These are phyloP conservation scores for Drosophila macrospina DNA, from an alignment of 2,888 invertebrate species.

Conservation along the genomic window DNA sequence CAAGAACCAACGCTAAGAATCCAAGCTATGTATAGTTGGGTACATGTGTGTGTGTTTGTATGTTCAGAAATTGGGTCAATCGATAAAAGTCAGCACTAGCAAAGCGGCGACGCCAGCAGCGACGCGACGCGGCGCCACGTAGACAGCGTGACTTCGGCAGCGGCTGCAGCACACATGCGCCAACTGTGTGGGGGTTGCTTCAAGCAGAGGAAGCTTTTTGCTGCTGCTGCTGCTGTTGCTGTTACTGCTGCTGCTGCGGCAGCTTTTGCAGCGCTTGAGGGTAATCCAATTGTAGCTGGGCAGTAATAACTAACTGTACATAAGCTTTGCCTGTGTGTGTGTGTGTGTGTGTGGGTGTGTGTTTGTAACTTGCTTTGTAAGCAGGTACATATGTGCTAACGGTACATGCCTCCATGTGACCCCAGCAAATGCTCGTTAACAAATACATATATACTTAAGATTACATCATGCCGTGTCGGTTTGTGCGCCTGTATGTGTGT, in stretches of 20 bases:
- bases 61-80: constrained; percentile 67
- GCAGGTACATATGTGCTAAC: constrained; percentile 22
- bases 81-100: constrained; percentile 66
- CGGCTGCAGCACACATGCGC: constrained; percentile 70
- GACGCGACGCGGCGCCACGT: neutral
- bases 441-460: constrained; percentile 30
- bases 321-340: constrained; percentile 6
- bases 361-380: neutral
- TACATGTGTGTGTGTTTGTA: constrained; percentile 4
- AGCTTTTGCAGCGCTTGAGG: constrained; percentile 39
- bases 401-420: constrained; percentile 33
- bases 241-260: constrained; percentile 49
- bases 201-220: constrained; percentile 18
- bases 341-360: constrained; percentile 14
- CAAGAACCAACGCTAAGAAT: constrained; percentile 30
- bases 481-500: neutral
- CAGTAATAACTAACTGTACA: constrained; percentile 58
- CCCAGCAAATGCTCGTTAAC: constrained; percentile 26
- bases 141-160: neutral
- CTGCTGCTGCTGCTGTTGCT: constrained; percentile 56
- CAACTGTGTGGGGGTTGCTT: constrained; percentile 33
- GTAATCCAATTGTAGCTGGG: constrained; percentile 68
- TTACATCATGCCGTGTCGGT: constrained; percentile 58
- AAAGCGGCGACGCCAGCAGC: constrained; percentile 14
- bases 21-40: constrained; percentile 7